Evolutionary conservation across 2,888 invertebrate species (phyloP).

Genomic region (Macrophya annulata): DNA sequence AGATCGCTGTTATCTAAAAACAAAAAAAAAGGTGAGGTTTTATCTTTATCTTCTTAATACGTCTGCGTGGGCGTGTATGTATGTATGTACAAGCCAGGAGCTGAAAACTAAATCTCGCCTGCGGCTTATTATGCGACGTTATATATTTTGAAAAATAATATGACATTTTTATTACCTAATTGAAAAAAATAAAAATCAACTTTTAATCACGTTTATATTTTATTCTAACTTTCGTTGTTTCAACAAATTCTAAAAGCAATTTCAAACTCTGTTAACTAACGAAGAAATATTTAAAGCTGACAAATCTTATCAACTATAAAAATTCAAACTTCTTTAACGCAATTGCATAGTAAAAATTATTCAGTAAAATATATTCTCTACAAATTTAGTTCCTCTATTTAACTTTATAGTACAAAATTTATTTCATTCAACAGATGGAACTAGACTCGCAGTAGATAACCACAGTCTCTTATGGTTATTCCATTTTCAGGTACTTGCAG

Average conservation of each 20-base stretch:
- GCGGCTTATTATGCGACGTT: not conserved
- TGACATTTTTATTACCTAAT: not conserved
- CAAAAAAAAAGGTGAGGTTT: not conserved
- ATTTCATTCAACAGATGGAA: not conserved
- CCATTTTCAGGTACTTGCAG: not conserved
- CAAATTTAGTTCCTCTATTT: not conserved
- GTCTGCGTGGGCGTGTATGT: not conserved
- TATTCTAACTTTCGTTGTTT: not conserved
- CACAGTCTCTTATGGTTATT: not conserved
- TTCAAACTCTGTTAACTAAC: not conserved
- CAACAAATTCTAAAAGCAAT: not conserved
- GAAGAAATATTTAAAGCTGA: not conserved
- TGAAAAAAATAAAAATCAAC: not conserved
- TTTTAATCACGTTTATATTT: not conserved
- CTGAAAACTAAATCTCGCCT: not conserved
- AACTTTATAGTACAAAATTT: not conserved
- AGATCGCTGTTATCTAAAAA: not conserved
- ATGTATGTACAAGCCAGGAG: not conserved
- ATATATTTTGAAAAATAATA: not conserved
- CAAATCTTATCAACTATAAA: not conserved
- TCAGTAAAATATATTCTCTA: not conserved
- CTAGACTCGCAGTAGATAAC: too few relatives aligned
- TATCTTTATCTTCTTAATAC: slow-evolving; percentile 12
- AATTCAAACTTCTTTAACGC: not conserved
- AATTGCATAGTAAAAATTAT: not conserved